Evolutionary conservation across 1,140 invertebrate species (phyloP).

Genomic region (Halesus radiatus): DNA sequence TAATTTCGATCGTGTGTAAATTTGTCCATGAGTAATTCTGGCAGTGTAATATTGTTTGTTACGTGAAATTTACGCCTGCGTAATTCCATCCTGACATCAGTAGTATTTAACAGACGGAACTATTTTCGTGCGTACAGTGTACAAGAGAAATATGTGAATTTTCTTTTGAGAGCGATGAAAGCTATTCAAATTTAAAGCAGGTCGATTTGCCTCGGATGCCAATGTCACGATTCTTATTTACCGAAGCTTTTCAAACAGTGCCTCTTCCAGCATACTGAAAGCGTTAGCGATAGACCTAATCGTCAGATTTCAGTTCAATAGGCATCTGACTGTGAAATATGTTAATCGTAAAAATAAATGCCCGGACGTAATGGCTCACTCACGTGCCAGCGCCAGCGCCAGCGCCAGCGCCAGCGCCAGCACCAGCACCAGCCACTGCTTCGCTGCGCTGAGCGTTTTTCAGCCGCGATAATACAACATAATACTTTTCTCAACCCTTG

Average conservation of each 20-base stretch:
- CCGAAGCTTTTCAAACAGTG: background rate
- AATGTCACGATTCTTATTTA: slow-evolving; percentile 2
- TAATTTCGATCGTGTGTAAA: too few relatives aligned
- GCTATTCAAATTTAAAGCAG: background rate
- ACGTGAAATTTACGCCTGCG: too few relatives aligned
- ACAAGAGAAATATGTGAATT: too few relatives aligned
- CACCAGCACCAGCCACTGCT: background rate
- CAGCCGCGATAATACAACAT: too few relatives aligned
- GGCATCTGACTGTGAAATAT: slow-evolving; percentile 21
- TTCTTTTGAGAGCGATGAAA: too few relatives aligned
- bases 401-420: background rate
- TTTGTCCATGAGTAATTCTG: too few relatives aligned
- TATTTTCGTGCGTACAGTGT: too few relatives aligned
- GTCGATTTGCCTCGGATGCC: background rate
- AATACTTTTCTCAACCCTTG: too few relatives aligned
- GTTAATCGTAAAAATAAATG: slow-evolving; percentile 32
- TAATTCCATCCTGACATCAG: too few relatives aligned
- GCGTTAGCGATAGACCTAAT: background rate
- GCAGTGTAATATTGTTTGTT: too few relatives aligned
- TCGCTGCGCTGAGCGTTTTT: background rate
- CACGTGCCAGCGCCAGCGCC: background rate
- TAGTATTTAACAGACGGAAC: too few relatives aligned
- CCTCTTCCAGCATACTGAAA: background rate
- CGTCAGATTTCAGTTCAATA: slow-evolving; percentile 26
- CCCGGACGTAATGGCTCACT: slow-evolving; percentile 21